These are phyloP conservation scores for Apocrypta bakeri DNA, from an alignment of 1,140 invertebrate species.

Conservation along the genomic window DNA sequence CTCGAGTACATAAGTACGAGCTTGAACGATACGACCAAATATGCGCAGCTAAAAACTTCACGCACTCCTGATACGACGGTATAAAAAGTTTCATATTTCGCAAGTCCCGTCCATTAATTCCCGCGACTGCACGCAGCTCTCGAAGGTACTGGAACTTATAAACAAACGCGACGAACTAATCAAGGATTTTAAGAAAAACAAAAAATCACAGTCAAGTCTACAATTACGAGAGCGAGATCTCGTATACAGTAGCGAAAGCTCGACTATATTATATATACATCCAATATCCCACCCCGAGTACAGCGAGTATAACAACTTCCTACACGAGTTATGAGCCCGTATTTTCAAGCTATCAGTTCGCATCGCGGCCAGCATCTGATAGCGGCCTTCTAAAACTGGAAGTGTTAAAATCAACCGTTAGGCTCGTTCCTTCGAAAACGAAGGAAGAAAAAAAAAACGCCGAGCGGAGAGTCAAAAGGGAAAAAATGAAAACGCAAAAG, in stretches of 20 bases:
- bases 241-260: neutral
- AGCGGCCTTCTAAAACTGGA: slow-evolving; percentile 19
- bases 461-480: too few species aligned
- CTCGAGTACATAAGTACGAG: neutral
- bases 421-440: neutral
- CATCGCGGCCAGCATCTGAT: slow-evolving; percentile 3
- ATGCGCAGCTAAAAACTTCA: slow-evolving; percentile 23
- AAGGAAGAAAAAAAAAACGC: neutral
- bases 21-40: slow-evolving; percentile 4
- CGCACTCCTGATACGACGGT: slow-evolving; percentile 9
- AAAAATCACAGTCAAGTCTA: too few species aligned
- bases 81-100: slow-evolving; percentile 40
- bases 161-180: neutral
- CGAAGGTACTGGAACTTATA: neutral
- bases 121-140: neutral
- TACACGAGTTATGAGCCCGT: slow-evolving; percentile 7
- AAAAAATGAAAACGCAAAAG: neutral
- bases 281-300: neutral
- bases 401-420: slow-evolving; percentile 41
- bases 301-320: neutral
- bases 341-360: slow-evolving; percentile 13
- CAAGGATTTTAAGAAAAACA: too few species aligned
- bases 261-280: neutral
- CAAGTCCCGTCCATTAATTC: slow-evolving; percentile 12
- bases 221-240: too few species aligned